These are phyloP conservation scores for Caracal caracal DNA, from an alignment of 2,113 vertebrate genomes.

Conservation along the genomic window DNA sequence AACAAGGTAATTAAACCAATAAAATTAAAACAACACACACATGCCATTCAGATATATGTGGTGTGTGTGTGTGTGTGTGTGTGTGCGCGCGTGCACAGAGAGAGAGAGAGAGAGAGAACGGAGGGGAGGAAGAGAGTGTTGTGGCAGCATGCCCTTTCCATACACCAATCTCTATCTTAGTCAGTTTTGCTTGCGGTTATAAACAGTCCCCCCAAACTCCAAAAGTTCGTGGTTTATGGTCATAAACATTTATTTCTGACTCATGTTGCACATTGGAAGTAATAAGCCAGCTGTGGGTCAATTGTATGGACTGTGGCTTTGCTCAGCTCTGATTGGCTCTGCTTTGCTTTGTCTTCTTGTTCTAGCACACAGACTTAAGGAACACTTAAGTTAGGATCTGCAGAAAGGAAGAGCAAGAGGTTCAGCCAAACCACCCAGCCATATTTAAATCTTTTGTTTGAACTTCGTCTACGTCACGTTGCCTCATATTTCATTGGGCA, in stretches of 20 bases:
- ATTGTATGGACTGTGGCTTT: background rate
- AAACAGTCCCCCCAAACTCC: background rate
- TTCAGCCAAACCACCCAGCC: background rate
- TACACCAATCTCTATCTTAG: background rate
- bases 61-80: background rate
- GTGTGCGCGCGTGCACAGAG: accelerated
- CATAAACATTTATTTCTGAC: background rate
- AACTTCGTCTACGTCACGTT: background rate
- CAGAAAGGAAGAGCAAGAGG: background rate
- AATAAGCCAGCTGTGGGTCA: background rate
- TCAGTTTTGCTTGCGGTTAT: background rate
- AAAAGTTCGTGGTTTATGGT: background rate
- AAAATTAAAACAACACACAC: background rate
- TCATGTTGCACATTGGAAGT: background rate
- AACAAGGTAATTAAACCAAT: background rate
- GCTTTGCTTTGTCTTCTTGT: background rate
- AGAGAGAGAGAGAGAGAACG: background rate
- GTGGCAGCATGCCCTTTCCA: background rate
- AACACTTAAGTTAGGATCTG: background rate
- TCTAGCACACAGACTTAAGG: background rate
- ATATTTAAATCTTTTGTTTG: background rate
- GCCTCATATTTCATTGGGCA: background rate
- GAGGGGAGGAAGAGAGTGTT: background rate
- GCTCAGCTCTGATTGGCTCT: background rate
- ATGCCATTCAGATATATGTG: background rate